Conservation (phyloP, 2,888 invertebrate species). For the Amphipoea lucens region DNA sequence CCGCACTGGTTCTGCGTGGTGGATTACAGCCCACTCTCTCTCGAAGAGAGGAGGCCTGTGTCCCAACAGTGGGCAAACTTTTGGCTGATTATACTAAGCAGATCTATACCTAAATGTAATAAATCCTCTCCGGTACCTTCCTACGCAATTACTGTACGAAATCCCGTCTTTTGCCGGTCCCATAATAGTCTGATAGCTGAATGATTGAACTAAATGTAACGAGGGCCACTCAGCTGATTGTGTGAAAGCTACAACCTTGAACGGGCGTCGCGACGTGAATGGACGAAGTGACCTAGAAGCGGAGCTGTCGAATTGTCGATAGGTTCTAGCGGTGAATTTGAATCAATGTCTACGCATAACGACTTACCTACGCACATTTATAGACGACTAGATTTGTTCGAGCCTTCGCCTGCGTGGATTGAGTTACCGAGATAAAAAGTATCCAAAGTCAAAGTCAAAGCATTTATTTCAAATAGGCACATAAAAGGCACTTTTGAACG, state of each 20-base stretch:
- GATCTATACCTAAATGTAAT: neutral
- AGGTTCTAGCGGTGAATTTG: constrained; percentile 63
- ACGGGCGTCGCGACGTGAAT: constrained; percentile 79
- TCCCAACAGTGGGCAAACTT: neutral
- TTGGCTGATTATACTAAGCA: neutral
- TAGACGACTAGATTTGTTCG: neutral
- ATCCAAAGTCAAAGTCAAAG: too few species aligned
- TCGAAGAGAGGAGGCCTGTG: neutral
- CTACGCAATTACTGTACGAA: constrained; percentile 21
- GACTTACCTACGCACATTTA: constrained; percentile 15
- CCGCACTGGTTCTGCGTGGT: too few species aligned
- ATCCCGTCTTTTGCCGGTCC: constrained; percentile 11
- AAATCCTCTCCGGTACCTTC: neutral
- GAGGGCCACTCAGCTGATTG: constrained; percentile 73
- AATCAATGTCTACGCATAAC: constrained; percentile 54
- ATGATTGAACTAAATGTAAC: constrained; percentile 56
- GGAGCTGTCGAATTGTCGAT: constrained; percentile 72
- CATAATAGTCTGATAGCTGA: constrained; percentile 21
- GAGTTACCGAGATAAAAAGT: neutral
- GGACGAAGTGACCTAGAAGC: constrained; percentile 82
- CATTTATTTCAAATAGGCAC: too few species aligned
- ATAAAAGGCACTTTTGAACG: too few species aligned
- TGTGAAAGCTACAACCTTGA: constrained; percentile 86
- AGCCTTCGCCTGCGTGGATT: neutral
- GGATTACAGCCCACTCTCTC: too few species aligned